These are phyloP conservation scores for Amblyopsis rosae DNA, from an alignment of 2,113 vertebrate species.

Conservation along the genomic window DNA sequence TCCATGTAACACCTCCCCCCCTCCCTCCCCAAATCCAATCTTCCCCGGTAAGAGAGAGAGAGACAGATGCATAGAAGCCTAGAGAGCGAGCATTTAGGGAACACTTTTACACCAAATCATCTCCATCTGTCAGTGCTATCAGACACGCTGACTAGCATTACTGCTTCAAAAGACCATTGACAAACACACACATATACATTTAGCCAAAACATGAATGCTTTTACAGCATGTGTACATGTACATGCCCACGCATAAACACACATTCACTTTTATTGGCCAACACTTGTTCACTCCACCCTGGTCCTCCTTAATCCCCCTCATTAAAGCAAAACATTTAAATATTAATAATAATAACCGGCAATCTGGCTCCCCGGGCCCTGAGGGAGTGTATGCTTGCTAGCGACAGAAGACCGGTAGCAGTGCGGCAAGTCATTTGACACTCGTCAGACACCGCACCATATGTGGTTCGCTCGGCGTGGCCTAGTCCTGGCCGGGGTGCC, in stretches of 20 bases:
- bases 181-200: neutral
- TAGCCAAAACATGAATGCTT: neutral
- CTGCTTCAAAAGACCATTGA: neutral
- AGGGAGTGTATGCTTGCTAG: constrained; percentile 47
- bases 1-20: too few species aligned
- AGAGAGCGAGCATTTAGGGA: constrained; percentile 57
- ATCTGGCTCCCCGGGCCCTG: constrained; percentile 39
- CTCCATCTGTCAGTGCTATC: constrained; percentile 79
- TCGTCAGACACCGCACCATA: constrained; percentile 88
- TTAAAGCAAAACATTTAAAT: too few species aligned
- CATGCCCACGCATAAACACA: constrained; percentile 17
- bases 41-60: neutral
- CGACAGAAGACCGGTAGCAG: constrained; percentile 47
- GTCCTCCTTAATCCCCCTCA: neutral
- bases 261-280: constrained; percentile 19
- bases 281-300: constrained; percentile 5
- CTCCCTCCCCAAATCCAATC: too few species aligned
- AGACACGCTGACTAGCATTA: constrained; percentile 68
- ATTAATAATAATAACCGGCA: constrained; percentile 5
- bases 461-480: constrained; percentile 76
- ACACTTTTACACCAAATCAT: constrained; percentile 75
- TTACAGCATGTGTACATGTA: neutral
- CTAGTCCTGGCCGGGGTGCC: constrained; percentile 82
- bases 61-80: constrained; percentile 11
- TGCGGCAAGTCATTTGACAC: constrained; percentile 72